Base-by-base conservation (phyloP, 2,113 vertebrate genomes). In the Brachyhypopomus gauderio region DNA sequence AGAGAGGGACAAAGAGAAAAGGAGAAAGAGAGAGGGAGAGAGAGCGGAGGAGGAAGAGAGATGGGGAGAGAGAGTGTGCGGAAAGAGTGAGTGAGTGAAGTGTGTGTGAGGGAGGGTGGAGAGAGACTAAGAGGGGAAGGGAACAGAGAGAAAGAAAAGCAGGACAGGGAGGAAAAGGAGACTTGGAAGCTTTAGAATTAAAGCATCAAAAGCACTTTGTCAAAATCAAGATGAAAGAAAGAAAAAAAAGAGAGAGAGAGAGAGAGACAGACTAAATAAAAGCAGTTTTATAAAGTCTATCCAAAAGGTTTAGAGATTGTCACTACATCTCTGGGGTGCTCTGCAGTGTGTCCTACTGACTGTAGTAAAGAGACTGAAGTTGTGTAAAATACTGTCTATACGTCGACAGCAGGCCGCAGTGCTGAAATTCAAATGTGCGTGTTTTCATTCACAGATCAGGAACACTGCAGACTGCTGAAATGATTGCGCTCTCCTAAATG, bases 121-220 rank as follows among this genome's bases (percentile, higher is more conserved):
- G 30, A 30, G 30, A 30, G 30, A 30, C 2, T 30, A 3, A 2
- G 30, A 30, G 30, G 30, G 30, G 30, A 30, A 30, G 1, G 30
- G 30, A 30, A 30, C 2, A 30, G 3, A 30, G 30, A 30, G 30
- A 30, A 30, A 30, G 30, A 30, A 30, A 30, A 30, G 1, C 30
- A 27, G 56, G 7, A 75, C 38, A 62, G 27, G 62, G 64, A 17
- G 16, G 17, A 75, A 63, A 75, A 38, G 30, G 14, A 36, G 69
- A 7, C 20, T 77, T 72, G 72, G 58, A 82, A 56, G 74, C 66
- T 48, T 71, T 56, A 19, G n/a, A 72, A 64, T 55, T 0, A 45
- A 70, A 74, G 78, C 71, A 36, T 78, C 69, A 66, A 48, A 69
- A 64, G 4, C 20, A 48, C 5, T 63, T 34, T 34, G 45, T 55